Conservation (phyloP, 2,888 invertebrate genomes). For the Noctua janthe region DNA sequence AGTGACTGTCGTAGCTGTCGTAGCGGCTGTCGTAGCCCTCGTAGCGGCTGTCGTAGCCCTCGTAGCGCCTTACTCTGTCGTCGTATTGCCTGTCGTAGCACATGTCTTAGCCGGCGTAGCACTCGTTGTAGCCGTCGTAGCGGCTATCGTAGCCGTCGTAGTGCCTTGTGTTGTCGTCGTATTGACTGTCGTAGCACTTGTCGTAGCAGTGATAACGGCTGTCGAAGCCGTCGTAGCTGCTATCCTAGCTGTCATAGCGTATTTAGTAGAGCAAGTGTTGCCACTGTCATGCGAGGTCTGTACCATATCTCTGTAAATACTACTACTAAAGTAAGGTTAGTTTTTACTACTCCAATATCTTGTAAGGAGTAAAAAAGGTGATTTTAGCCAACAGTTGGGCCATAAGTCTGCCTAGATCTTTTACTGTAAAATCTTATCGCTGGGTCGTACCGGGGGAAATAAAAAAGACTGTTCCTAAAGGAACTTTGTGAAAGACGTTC, state of each 20-base stretch:
- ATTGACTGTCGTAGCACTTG: neutral
- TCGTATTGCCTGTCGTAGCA: too few relatives aligned
- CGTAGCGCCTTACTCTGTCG: too few relatives aligned
- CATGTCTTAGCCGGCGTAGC: neutral
- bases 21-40: neutral
- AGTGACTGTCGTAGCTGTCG: neutral
- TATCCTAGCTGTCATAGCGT: neutral
- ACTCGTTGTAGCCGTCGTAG: neutral
- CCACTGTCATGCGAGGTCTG: too few relatives aligned
- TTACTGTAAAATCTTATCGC: slow-evolving; percentile 29
- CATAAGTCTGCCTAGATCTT: slow-evolving; percentile 13
- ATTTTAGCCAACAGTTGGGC: slow-evolving; percentile 20
- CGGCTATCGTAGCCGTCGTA: neutral
- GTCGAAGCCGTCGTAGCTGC: neutral
- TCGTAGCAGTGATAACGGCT: neutral
- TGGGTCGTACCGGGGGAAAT: slow-evolving; percentile 12
- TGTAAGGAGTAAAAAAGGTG: slow-evolving; percentile 21
- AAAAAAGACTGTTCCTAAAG: slow-evolving; percentile 21
- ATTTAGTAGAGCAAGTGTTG: neutral
- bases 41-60: too few relatives aligned
- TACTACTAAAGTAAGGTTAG: neutral
- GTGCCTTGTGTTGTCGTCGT: neutral
- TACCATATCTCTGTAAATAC: neutral
- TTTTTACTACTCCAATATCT: slow-evolving; percentile 20
- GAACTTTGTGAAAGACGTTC: slow-evolving; percentile 40